Base-by-base conservation (phyloP, 2,888 invertebrate genomes). In the Coleophora flavipennella region DNA sequence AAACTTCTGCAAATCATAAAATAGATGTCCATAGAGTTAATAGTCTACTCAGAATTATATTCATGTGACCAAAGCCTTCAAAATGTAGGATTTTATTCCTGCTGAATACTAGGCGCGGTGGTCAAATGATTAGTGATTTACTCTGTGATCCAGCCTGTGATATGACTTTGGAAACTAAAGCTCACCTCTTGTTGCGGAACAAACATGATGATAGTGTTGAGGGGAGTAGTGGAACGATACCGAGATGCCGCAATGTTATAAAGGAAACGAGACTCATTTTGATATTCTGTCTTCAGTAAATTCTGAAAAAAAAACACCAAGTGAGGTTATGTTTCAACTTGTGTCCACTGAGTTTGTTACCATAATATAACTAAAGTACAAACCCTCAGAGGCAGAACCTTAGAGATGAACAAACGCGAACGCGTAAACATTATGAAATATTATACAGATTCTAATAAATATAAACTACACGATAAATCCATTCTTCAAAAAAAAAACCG, bases 181-280 rank as follows among this genome's bases (percentile, higher is more conserved):
- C 35, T 38, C 36, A 93, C 96, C 89, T 99, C 98, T 87, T 99
- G 99, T 74, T 99, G 99, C 3, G 99, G 99, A 13, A 99, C 99
- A 86, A 99, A 99, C 91, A 98, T 92, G 41, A 99, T 83, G 45
- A 95, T 84, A 7, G 97, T 97, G 80, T 99, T 99, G 33, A 96
- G 75, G 0, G 97, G 96, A 8, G 92, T 92, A 12, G 88, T 87
- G 8, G 89, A 87, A 27, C 85, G 74, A 55, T 63, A 54, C 58
- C 85, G 67, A 27, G 68, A 55, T 27, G 71, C 50, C 44, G 75
- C 60, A 40, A 83, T 64, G 43, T 71, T 68, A 44, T 73, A 79
- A 29, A 81, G 43, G 46, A 76, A 55, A 35, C 70, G 62, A 31
- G 67, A 59, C 62, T 80, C 78, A 67, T 79, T 80, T 53, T 79